Base-by-base conservation (phyloP, 1,140 invertebrate genomes). In the Drosophila ananassae region DNA sequence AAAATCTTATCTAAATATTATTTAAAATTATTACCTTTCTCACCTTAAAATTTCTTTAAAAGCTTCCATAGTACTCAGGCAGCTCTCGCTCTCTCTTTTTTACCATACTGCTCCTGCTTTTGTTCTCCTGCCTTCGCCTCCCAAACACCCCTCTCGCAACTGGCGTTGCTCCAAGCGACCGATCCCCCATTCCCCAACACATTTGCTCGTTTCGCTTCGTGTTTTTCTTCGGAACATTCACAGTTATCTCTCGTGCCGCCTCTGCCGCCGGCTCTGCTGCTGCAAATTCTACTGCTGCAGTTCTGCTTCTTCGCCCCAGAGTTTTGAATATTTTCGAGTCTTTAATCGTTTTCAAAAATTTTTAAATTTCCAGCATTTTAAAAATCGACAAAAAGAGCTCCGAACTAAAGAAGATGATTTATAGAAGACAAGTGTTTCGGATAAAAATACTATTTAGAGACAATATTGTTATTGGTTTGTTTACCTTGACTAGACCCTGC, bases 91-190 rank as follows among this genome's bases (percentile, higher is more conserved):
- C 44, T 46, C 41, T 24, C 62, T 48, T 62, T 34, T 34, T 10
- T 37, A 3, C 34, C 34, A 17, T 12, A 12, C 10, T 37, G 34
- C 34, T n/a, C 3, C 3, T 37, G 44, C 62, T 13, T 63, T 64
- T 64, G 57, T 58, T 48, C 61, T 17, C 4, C 25, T 9, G 7
- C 30, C 8, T 32, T 37, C 10, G 10, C 34, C 34, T 25, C 51
- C 39, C 55, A 46, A 41, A 32, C 17, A 25, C 7, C 30, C 46
- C 53, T 44, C 51, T 37, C 8, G 52, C 78, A 82, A 87, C 82
- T 85, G 82, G 82, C 82, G 73, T 52, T 47, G 82, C 82, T 85
- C 83, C 82, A 83, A 83, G 80, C 79, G 54, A 55, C 21, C 46
- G 52, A 75, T 66, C 69, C 58, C 68, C 73, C 60, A 50, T 53